Base-by-base conservation (phyloP, 2,888 invertebrate species). In the Cecidostiba fungosa region DNA sequence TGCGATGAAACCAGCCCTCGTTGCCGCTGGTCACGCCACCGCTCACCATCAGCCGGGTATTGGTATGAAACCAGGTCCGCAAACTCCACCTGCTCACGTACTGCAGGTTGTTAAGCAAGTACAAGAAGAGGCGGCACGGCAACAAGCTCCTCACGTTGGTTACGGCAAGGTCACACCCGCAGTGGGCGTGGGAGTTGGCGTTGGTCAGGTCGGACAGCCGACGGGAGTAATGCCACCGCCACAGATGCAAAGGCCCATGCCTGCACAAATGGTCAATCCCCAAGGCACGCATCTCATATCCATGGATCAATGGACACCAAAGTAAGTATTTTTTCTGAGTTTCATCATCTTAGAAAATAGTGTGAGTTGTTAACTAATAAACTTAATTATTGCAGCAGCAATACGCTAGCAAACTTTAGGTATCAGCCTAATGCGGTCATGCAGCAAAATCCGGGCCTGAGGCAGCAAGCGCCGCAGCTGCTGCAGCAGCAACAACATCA, bases 81-180 rank as follows among this genome's bases (percentile, higher is more conserved):
- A 96, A 91, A 96, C 96, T 19, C 96, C 97, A 14, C 96, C 97
- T 14, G 96, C 96, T 5, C 97, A 97, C 92, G 98, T 98, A 78
- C 95, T 98, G 90, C 97, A 98, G 94, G 97, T 96, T 85, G 95
- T 97, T 81, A 97, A 97, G 90, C 97, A 97, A 94, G 97, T 98
- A 4, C 98, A 98, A 93, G 98, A 98, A 92, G 98, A 98, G 92
- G 98, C 98, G 78, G 98, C 98, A 12, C 95, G 98, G 72, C 98
- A 98, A 92, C 97, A 97, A 92, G 97, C 96, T 74, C 97, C 97
- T 54, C 97, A 97, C 90, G 95, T 94, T 14, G 95, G 95, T n/a
- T 97, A 97, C 91, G 97, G 97, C 88, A 97, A 98, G 93, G 95
- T 95, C 10, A 94, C 95, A 82, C 96, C 96, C 59, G 90, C 96